These are phyloP conservation scores for Nesoenas mayeri DNA, from an alignment of 2,113 vertebrate genomes.

Conservation along the genomic window DNA sequence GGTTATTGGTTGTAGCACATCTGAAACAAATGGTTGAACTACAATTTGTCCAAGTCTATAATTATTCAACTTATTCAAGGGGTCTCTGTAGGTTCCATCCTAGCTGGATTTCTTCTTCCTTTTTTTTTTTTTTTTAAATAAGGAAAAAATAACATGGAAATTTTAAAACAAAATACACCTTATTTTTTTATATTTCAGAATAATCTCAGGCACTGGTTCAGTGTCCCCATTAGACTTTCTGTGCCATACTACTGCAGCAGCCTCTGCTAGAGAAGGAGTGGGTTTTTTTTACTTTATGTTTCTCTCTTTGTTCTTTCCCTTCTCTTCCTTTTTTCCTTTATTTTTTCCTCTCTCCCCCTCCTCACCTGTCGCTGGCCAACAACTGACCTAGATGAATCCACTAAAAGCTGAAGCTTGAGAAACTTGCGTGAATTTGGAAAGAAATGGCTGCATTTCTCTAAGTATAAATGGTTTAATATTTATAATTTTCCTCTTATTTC, in stretches of 20 bases:
- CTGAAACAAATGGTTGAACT: conserved; percentile 55
- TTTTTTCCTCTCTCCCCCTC: rapidly evolving
- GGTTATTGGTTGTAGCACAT: conserved; percentile 28
- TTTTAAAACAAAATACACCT: background rate
- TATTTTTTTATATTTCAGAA: background rate
- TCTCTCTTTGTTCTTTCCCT: background rate
- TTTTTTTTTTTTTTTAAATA: too few relatives aligned
- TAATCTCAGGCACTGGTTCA: background rate
- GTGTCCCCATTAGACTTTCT: background rate
- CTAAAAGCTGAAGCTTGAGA: background rate
- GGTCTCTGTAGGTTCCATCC: conserved; percentile 1
- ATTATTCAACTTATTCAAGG: conserved; percentile 39
- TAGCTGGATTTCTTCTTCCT: conserved; percentile 3
- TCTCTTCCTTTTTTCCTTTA: background rate
- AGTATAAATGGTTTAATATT: background rate
- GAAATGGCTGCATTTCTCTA: background rate
- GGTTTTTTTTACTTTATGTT: background rate
- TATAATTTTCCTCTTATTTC: background rate
- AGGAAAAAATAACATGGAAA: background rate
- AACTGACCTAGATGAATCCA: background rate
- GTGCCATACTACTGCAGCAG: background rate
- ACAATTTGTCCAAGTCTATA: conserved; percentile 17
- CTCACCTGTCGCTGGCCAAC: rapidly evolving
- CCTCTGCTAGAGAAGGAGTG: background rate
- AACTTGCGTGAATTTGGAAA: conserved; percentile 27